Conservation (phyloP, 1,140 invertebrate genomes). For the Cydia amplana region DNA sequence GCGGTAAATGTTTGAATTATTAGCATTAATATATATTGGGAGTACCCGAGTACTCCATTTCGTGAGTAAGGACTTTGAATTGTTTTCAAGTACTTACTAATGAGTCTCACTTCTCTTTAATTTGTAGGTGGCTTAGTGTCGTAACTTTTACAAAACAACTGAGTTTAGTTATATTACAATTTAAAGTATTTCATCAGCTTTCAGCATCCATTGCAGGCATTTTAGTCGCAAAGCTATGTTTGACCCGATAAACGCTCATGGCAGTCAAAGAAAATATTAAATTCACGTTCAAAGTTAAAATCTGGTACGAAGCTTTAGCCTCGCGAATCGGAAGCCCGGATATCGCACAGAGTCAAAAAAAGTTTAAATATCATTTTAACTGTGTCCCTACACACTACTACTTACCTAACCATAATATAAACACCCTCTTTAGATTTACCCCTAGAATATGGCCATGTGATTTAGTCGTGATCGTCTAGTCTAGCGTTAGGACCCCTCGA, state of each 20-base stretch:
- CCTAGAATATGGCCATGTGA: too few relatives aligned
- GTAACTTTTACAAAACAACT: too few relatives aligned
- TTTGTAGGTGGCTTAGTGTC: too few relatives aligned
- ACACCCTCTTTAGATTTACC: too few relatives aligned
- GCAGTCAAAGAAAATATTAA: neutral
- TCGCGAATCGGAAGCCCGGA: neutral
- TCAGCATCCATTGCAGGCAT: neutral
- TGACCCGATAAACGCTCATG: neutral
- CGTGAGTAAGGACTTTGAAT: too few relatives aligned
- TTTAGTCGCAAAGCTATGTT: neutral
- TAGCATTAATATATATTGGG: neutral
- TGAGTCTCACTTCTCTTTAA: too few relatives aligned
- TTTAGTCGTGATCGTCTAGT: too few relatives aligned
- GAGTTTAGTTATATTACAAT: too few relatives aligned
- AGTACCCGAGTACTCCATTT: neutral
- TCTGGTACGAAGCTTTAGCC: neutral
- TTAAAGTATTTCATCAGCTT: neutral
- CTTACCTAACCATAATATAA: too few relatives aligned
- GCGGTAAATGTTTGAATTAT: neutral
- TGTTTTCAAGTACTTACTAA: too few relatives aligned
- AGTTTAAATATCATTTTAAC: constrained; percentile 5
- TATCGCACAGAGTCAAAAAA: constrained; percentile 6
- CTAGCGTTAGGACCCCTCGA: too few relatives aligned
- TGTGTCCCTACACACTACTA: too few relatives aligned
- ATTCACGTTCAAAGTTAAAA: neutral